Evolutionary conservation across 2,797 vertebrate genomes (phyloP).

Genomic region (Garrulus glandarius): DNA sequence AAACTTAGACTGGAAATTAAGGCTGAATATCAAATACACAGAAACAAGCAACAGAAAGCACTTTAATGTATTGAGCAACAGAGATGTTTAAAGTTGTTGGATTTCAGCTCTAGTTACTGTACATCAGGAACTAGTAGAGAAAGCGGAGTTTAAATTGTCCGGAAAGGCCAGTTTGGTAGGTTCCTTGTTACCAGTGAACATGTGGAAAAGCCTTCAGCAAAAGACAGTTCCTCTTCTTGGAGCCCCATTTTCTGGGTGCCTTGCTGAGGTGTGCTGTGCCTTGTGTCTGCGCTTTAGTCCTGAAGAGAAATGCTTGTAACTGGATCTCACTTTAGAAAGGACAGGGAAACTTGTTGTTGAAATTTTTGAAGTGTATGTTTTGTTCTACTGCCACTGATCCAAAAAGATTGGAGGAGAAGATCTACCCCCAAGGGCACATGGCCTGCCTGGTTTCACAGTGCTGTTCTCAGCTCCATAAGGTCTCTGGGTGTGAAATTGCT

Average conservation of each 20-base stretch:
- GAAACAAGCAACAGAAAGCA: background rate
- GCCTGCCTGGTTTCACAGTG: background rate
- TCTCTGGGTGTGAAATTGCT: background rate
- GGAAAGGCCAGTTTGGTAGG: background rate
- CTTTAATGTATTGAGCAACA: background rate
- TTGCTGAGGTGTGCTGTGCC: background rate
- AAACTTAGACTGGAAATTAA: background rate
- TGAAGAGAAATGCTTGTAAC: background rate
- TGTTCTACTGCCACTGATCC: background rate
- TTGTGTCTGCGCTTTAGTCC: background rate
- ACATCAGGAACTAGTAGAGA: background rate
- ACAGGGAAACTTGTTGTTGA: background rate
- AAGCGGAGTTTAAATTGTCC: background rate
- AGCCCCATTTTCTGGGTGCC: background rate
- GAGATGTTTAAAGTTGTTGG: background rate
- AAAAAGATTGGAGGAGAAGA: background rate
- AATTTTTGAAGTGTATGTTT: background rate
- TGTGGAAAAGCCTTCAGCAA: background rate
- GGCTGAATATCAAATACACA: background rate
- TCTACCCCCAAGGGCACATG: rapidly evolving
- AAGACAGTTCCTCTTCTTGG: background rate
- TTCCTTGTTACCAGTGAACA: background rate
- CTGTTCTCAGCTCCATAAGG: background rate
- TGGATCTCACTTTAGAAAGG: background rate
- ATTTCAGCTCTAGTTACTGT: background rate